Evolutionary conservation across 2,888 invertebrate species (phyloP), one percentile per base, ranked within the genome.

Genomic region (Acleris laterana): DNA sequence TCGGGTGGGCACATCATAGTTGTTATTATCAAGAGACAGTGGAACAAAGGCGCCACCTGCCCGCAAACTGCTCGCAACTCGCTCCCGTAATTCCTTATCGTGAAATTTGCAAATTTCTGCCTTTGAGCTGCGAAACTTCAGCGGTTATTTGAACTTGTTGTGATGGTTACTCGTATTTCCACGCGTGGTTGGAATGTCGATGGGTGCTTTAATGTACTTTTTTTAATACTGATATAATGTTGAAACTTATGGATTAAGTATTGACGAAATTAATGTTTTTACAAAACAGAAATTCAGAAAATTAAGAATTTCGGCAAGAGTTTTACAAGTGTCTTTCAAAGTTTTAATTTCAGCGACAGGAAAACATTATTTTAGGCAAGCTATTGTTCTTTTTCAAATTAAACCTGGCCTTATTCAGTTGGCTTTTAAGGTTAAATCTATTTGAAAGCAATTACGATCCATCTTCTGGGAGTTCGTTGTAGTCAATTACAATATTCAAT

Each of bases 11-110:
- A 68, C 77, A 81, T 81, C 80, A 82, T 81, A 83, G 81, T 85
- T 80, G 77, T 80, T 83, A 84, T 83, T 85, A 84, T 84, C 82
- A 81, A 73, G 80, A 78, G 79, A 77, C 76, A 77, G 71, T 74
- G 74, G 78, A 81, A 86, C 84, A 83, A 84, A 80, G 78, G 80
- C 76, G 69, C 77, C 81, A 84, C 80, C 83, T 85, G 81, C 74
- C 78, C 72, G 71, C 76, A 74, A 82, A 80, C 79, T 81, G 79
- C 76, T 81, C 77, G 73, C 77, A 85, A 84, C 80, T 83, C 81
- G 75, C 77, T 78, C 77, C 83, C 80, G 82, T 82, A 82, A 82
- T 79, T 75, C 79, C 79, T 77, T 80, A 82, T 81, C 76, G 74
- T 75, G 73, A 77, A 60, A 51, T 63, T 60, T 19, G 55, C 74